Evolutionary conservation across 2,113 vertebrate genomes (phyloP), one percentile per base, ranked within the genome.

Genomic region (Silurus asotus): DNA sequence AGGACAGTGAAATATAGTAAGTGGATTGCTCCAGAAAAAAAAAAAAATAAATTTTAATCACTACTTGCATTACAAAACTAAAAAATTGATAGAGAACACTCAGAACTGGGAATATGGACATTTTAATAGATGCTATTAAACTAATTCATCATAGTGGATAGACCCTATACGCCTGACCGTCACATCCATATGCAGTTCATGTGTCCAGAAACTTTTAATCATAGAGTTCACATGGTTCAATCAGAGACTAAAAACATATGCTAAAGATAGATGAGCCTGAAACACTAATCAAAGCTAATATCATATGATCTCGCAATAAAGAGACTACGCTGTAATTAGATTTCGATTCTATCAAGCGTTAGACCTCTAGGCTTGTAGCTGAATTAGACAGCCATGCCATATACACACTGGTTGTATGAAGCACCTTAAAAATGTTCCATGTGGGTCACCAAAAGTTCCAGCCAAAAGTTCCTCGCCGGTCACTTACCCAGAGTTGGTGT

Each of bases 401-500:
- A 79, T 11, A 45, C 17, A 58, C 25, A 37, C 53, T 6, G 5
- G 9, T 14, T 37, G 8, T 17, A 79, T 17, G 23, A 7, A 45
- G 48, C 37, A 48, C 67, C 15, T 17, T 76, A 78, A 58, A 37
- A 2, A 78, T 37, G 53, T 28, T 56, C 15, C 4, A 58, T 14
- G 14, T n/a, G 58, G 25, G 15, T 56, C 11, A 56, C n/a, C 13
- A 58, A 6, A 74, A 5, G 9, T 13, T 74, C 70, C 20, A 51
- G 4, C 19, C 70, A 74, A n/a, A n/a, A n/a, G n/a, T n/a, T n/a
- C n/a, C 6, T 69, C 55, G 53, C 84, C 55, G 58, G 62, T 84
- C 84, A 96, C 97, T 98, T 94, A 99, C 98, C 94, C 93, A 81
- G 94, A 94, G 90, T 90, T 93, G 75, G 95, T 91, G 59, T 96